Percentiles rank a stretch among this genome's conserved stretches.
Evolutionary conservation across 2,888 invertebrate genomes (phyloP).

Genomic region (Hyppa rectilinea): DNA sequence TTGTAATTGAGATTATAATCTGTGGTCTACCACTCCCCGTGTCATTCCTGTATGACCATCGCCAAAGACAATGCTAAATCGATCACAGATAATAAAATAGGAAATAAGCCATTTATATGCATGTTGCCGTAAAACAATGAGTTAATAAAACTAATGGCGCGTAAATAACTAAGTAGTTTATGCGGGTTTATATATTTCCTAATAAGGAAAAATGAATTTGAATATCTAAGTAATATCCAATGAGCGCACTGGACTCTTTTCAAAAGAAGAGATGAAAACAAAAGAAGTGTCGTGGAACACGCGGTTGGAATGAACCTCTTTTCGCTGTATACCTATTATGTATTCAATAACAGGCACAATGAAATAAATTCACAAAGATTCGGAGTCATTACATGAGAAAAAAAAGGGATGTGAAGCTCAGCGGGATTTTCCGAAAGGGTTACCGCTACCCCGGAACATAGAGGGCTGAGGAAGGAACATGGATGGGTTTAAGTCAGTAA

Average conservation of each 20-base stretch:
- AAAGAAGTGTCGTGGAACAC: too few relatives aligned
- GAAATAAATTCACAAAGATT: too few relatives aligned
- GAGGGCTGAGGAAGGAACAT: too few relatives aligned
- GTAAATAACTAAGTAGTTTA: neutral
- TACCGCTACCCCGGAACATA: too few relatives aligned
- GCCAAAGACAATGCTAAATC: conserved; percentile 32
- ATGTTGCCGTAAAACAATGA: conserved; percentile 44
- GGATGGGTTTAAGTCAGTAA: too few relatives aligned
- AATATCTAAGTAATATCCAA: neutral
- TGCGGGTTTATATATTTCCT: conserved; percentile 1
- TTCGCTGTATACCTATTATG: too few relatives aligned
- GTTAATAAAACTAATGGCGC: conserved; percentile 39
- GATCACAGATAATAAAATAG: conserved; percentile 20
- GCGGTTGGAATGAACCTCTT: too few relatives aligned
- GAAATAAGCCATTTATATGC: conserved; percentile 45
- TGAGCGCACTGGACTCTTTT: too few relatives aligned
- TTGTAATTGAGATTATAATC: conserved; percentile 4
- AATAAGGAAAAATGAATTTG: neutral
- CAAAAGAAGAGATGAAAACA: too few relatives aligned
- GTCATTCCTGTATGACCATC: conserved; percentile 22
- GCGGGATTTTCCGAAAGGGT: too few relatives aligned
- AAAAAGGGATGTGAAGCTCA: neutral
- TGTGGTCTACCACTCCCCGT: conserved; percentile 4
- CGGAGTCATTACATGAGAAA: too few relatives aligned
- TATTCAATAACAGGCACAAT: too few relatives aligned